Evolutionary conservation across 2,113 vertebrate genomes (phyloP), one percentile per base, ranked within the genome.

Genomic region (Porphyrio hochstetteri): DNA sequence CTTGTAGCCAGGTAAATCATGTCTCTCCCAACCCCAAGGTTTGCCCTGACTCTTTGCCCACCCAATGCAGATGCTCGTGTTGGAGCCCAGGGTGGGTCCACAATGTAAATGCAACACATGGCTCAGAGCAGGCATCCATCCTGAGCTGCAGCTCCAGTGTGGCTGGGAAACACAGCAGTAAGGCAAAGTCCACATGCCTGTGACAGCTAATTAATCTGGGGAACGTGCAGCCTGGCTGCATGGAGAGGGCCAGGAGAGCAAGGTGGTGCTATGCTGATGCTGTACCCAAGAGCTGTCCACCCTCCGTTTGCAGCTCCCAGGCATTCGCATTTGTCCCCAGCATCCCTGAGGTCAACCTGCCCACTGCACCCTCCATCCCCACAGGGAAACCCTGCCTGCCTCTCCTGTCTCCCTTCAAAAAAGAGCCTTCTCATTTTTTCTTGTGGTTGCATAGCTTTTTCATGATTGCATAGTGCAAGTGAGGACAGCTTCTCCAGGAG

Each of bases 31-130:
- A 0, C 19, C 16, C 46, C 46, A 11, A 3, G 4, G 48, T 36
- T 48, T 42, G 12, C 38, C 78, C n/a, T 1, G 1, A 27, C 35
- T 28, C 46, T 61, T 72, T 70, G 33, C 77, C 83, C 77, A 42
- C 68, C 40, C 24, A 0, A 1, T 0, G 27, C 4, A 10, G 76
- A 7, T 42, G 71, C 50, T 42, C 5, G 0, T n/a, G 44, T 48
- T 52, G 25, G 77, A 77, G 67, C 46, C 20, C 17, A 5, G 5
- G 46, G 12, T 14, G 61, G 23, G 4, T 44, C 17, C 2, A 5
- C 23, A 3, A 14, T 10, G 35, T 16, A 11, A 74, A 60, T 19
- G 19, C 64, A 56, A 63, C 53, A 6, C 1, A 1, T 12, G 72
- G 72, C 68, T 57, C 38, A 4, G 60, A 46, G 64, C 11, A 0